Percentiles rank a stretch among this genome's conserved stretches.
Conservation (phyloP, 2,888 invertebrate genomes). For the Thelaira solivaga region DNA sequence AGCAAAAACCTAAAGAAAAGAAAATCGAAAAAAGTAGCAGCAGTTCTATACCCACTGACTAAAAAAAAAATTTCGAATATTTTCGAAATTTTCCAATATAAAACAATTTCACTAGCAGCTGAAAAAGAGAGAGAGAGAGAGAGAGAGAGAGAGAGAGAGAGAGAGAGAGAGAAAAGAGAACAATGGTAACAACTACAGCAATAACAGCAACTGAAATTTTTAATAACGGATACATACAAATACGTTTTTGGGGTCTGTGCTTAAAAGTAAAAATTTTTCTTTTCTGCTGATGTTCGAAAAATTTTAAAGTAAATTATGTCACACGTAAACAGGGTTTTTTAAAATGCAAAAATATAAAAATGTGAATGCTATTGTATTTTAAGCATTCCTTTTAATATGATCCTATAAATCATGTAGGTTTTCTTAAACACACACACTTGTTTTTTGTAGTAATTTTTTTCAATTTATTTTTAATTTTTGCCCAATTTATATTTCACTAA, state of each 20-base stretch:
- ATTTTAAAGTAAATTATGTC: constrained; percentile 64
- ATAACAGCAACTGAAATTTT: constrained; percentile 18
- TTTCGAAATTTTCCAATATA: constrained; percentile 18
- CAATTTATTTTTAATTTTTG: neutral
- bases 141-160: constrained; percentile 15
- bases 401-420: too few relatives aligned
- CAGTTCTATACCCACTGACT: constrained; percentile 16
- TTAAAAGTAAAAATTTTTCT: constrained; percentile 56
- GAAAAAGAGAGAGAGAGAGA: constrained; percentile 30
- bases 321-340: constrained; percentile 61
- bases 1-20: constrained; percentile 31
- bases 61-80: constrained; percentile 41
- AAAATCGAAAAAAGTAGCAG: constrained; percentile 5
- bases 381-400: neutral
- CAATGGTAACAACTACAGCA: constrained; percentile 16
- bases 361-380: too few relatives aligned
- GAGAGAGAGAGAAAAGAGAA: constrained; percentile 12
- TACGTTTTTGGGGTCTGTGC: constrained; percentile 55
- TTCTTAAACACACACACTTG: too few relatives aligned
- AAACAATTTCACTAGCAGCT: neutral
- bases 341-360: constrained; percentile 30
- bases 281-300: constrained; percentile 58
- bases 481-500: neutral
- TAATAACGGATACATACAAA: constrained; percentile 52
- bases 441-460: constrained; percentile 5